phyloP scores from a whole-genome alignment of 2,797 vertebrate species.

The Sebastes paucispinis region DNA sequence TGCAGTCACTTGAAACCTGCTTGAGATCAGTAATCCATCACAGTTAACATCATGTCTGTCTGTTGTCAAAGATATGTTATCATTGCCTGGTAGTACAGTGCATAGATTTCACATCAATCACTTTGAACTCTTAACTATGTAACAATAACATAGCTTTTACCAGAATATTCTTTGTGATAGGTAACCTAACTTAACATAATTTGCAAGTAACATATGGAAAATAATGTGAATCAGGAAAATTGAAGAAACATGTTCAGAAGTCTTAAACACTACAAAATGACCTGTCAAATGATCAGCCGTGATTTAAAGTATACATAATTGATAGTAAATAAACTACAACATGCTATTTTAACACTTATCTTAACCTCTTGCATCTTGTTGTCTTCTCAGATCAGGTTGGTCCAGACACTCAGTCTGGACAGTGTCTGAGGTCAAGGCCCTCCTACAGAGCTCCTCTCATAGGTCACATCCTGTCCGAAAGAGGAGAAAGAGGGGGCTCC shows the following conservation, averaged over 20 bases:
- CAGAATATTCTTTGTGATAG: neutral
- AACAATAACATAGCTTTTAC: neutral
- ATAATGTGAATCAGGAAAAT: neutral
- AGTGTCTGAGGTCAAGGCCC: slow-evolving; percentile 81
- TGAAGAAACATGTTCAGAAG: neutral
- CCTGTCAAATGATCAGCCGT: neutral
- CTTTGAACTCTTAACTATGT: neutral
- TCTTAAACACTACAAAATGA: neutral
- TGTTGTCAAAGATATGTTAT: slow-evolving; percentile 26
- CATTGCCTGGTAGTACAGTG: slow-evolving; percentile 3
- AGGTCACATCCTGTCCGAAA: slow-evolving; percentile 81
- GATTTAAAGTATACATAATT: neutral
- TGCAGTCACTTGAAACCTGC: neutral
- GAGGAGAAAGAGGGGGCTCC: slow-evolving; percentile 53
- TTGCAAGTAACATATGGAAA: neutral
- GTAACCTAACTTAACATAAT: neutral
- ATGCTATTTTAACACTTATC: slow-evolving; percentile 37
- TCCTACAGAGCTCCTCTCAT: slow-evolving; percentile 70
- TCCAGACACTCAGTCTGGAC: slow-evolving; percentile 82
- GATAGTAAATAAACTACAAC: neutral
- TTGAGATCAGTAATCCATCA: slow-evolving; percentile 20
- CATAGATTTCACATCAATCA: slow-evolving; percentile 4
- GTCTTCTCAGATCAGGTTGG: slow-evolving; percentile 41
- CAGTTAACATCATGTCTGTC: slow-evolving; percentile 13
- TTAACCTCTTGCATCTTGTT: slow-evolving; percentile 47